Evolutionary conservation across 2,888 invertebrate species (phyloP), one percentile per base, ranked within the genome.

Genomic region (Protodeltote pygarga): DNA sequence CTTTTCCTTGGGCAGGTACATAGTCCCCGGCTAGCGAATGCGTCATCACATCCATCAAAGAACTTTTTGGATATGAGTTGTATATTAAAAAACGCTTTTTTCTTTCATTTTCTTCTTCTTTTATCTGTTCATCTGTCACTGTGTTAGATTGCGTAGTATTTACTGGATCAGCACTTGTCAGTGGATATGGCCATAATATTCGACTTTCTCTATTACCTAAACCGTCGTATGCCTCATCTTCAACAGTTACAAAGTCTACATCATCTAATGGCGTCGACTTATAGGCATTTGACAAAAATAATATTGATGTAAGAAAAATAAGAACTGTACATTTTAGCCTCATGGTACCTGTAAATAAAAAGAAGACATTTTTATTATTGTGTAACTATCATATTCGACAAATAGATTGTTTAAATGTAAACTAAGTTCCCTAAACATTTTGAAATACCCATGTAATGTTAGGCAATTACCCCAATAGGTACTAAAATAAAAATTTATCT

Each of bases 11-110:
- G 1, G 63, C 66, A 2, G 87, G 86, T 0, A 71, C 65, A 51
- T 86, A 85, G 39, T 84, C 79, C 0, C 70, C 38, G 1, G 83
- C 73, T 5, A 86, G 65, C 0, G 83, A 80, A 25, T 89, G 83
- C 74, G 85, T 73, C 85, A 92, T 81, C 65, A 88, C 76, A 21
- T 89, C 85, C n/a, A 86, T 82, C 5, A 90, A 75, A 0, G 83
- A 83, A 40, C 77, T 89, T 48, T 85, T 85, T 9, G 81, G 83
- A 48, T 86, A 86, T 2, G 88, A 79, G 2, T 33, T 31, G 76
- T 81, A 83, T 19, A 70, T 58, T 5, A 83, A 70, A 29, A 75
- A 86, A 6, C 89, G 75, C 20, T 68, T 75, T 15, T 71, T 47
- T 47, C 78, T 74, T 8, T 47, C 44, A 5, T 59, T 59, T 21